Evolutionary conservation across 1,140 invertebrate species (phyloP).

Genomic region (Conus ventricosus): DNA sequence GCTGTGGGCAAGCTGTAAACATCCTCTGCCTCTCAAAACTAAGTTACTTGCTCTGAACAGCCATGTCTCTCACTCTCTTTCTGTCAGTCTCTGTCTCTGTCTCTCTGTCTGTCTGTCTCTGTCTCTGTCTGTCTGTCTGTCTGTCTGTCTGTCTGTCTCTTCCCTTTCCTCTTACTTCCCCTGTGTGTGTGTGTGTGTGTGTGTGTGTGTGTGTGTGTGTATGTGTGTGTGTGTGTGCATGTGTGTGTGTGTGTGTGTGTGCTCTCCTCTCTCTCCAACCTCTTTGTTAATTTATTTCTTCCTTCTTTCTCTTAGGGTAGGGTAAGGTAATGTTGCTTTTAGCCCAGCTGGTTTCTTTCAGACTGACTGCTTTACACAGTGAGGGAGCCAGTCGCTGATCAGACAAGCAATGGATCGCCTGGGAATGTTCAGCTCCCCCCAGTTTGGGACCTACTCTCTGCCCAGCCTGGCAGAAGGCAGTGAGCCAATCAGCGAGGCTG

Average conservation of each 20-base stretch:
- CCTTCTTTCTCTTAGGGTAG: background rate
- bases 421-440: slow-evolving; percentile 32
- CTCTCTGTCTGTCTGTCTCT: too few species aligned
- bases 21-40: too few species aligned
- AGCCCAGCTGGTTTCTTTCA: background rate
- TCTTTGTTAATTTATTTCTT: background rate
- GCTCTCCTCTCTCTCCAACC: background rate
- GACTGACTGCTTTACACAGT: background rate
- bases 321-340: background rate
- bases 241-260: background rate
- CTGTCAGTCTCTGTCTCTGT: too few species aligned
- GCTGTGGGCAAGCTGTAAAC: too few species aligned
- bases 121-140: too few species aligned
- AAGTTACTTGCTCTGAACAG: too few species aligned
- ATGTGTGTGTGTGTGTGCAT: background rate
- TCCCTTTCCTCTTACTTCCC: too few species aligned
- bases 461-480: slow-evolving; percentile 66
- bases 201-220: background rate
- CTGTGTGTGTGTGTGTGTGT: background rate
- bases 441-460: slow-evolving; percentile 57
- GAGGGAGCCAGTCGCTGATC: background rate
- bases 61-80: too few species aligned
- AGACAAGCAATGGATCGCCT: slow-evolving; percentile 27
- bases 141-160: too few species aligned
- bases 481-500: slow-evolving; percentile 63